phyloP scores from a whole-genome alignment of 1,140 invertebrate genomes.

The Zaprionus ghesquierei region DNA sequence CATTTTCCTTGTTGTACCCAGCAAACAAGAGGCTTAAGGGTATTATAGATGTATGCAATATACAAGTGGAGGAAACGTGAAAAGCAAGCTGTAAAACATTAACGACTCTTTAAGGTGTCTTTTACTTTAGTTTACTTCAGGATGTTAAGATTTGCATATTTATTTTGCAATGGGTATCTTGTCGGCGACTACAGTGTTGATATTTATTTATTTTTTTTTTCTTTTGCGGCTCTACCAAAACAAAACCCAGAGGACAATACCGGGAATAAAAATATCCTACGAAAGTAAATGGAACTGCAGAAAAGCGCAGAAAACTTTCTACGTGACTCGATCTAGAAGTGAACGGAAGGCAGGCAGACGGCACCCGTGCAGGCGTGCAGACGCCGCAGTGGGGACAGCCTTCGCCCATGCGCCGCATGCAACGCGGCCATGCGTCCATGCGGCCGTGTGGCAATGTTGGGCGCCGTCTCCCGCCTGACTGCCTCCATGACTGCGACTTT shows the following conservation, averaged over 20 bases:
- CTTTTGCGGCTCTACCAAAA: slow-evolving; percentile 2
- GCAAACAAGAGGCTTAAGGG: not conserved
- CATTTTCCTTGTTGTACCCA: not conserved
- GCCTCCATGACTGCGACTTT: slow-evolving; percentile 2
- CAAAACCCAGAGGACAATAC: slow-evolving; percentile 13
- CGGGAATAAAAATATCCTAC: slow-evolving; percentile 29
- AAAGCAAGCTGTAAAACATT: not conserved
- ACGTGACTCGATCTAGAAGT: slow-evolving; percentile 54
- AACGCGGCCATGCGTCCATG: too few species aligned
- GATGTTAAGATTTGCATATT: too few species aligned
- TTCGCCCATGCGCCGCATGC: slow-evolving; percentile 11
- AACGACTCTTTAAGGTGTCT: not conserved
- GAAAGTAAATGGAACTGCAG: slow-evolving; percentile 53
- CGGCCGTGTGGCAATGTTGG: not conserved
- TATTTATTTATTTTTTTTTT: slow-evolving; percentile 7
- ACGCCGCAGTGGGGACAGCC: slow-evolving; percentile 7
- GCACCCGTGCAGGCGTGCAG: not conserved
- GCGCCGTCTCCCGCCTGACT: slow-evolving; percentile 1
- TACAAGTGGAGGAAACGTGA: not conserved
- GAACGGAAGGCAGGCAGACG: not conserved
- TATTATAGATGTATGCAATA: not conserved
- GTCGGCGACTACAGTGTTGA: not conserved
- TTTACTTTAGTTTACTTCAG: not conserved
- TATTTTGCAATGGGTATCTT: not conserved
- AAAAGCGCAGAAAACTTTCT: slow-evolving; percentile 57